phyloP scores from a whole-genome alignment of 2,888 invertebrate genomes.

The Tenthredo mesomela region DNA sequence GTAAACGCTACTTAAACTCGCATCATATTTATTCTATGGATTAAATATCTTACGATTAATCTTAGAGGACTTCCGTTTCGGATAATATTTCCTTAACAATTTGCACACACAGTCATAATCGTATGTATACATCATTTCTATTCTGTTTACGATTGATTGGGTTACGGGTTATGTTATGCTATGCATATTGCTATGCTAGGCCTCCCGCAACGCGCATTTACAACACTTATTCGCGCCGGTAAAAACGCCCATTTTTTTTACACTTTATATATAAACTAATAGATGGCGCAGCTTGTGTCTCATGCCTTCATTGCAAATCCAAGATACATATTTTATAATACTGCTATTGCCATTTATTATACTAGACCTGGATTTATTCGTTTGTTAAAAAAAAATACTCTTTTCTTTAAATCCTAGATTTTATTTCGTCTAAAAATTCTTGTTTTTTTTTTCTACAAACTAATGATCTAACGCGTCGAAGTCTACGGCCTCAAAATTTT shows the following conservation, averaged over 20 bases:
- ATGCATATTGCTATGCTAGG: slow-evolving; percentile 27
- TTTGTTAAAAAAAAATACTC: no score
- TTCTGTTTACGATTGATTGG: slow-evolving; percentile 37
- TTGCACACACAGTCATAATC: not conserved
- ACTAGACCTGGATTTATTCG: no score
- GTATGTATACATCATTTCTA: not conserved
- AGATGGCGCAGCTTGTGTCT: slow-evolving; percentile 39
- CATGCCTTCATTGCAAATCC: not conserved
- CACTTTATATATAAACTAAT: not conserved
- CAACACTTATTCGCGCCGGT: slow-evolving; percentile 15
- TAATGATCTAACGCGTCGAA: no score
- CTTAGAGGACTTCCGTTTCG: not conserved
- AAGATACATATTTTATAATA: no score
- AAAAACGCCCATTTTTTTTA: slow-evolving; percentile 46
- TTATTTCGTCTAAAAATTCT: no score
- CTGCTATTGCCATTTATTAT: no score
- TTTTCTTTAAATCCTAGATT: no score
- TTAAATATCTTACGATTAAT: not conserved
- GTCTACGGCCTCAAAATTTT: no score
- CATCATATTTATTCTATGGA: not conserved
- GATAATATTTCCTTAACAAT: not conserved
- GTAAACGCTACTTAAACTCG: not conserved
- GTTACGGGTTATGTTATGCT: slow-evolving; percentile 16
- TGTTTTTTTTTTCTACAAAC: no score
- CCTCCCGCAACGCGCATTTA: slow-evolving; percentile 33